Evolutionary conservation across 2,113 vertebrate species (phyloP).

Genomic region (Anser cygnoides): DNA sequence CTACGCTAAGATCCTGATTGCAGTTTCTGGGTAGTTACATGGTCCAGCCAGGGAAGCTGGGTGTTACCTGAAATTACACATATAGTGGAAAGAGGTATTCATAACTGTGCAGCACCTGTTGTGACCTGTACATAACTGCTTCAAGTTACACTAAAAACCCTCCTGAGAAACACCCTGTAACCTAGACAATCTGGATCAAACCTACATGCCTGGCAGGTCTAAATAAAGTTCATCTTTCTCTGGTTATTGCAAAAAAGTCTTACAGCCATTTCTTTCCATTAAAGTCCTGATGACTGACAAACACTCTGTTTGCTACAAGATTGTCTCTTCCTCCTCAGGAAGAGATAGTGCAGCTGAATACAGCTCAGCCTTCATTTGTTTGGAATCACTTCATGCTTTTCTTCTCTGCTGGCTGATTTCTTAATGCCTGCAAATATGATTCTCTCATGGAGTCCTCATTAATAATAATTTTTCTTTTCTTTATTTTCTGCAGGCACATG

Average conservation of each 20-base stretch:
- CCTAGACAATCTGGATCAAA: background rate
- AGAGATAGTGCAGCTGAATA: background rate
- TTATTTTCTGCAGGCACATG: background rate
- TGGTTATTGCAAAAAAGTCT: background rate
- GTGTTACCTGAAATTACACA: background rate
- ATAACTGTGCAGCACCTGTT: background rate
- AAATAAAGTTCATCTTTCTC: background rate
- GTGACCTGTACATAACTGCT: background rate
- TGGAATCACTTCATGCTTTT: conserved; percentile 4
- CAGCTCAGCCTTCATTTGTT: background rate
- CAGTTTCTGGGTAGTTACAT: background rate
- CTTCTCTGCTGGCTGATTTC: background rate
- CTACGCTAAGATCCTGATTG: background rate
- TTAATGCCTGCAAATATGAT: background rate
- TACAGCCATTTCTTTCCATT: background rate
- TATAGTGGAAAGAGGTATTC: background rate
- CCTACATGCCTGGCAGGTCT: background rate
- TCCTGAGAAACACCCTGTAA: background rate
- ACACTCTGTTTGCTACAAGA: background rate
- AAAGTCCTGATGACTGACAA: background rate
- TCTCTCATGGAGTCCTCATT: background rate
- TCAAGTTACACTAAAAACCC: background rate
- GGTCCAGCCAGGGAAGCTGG: background rate
- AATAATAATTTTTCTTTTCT: background rate
- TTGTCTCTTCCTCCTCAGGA: background rate